phyloP scores from a whole-genome alignment of 2,888 invertebrate genomes.

The Leptopilina myrica region DNA sequence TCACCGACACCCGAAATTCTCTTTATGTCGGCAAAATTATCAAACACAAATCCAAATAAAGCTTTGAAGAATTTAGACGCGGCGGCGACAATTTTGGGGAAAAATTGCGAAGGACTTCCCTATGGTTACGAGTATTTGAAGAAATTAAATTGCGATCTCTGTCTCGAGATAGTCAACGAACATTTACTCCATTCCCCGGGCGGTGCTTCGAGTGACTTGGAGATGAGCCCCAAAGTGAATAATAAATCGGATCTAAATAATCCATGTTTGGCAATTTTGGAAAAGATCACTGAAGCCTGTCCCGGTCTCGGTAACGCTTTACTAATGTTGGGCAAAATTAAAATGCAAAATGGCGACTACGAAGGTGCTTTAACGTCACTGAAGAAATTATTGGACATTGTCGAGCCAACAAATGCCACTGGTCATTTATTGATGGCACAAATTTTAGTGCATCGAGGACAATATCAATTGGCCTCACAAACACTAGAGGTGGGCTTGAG shows the following conservation, averaged over 20 bases:
- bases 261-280: slow-evolving; percentile 82
- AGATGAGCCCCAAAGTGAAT: background rate
- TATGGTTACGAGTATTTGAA: slow-evolving; percentile 87
- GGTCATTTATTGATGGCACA: slow-evolving; percentile 92
- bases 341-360: slow-evolving; percentile 88
- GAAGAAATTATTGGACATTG: slow-evolving; percentile 84
- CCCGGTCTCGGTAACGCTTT: slow-evolving; percentile 86
- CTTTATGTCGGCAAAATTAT: slow-evolving; percentile 83
- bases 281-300: slow-evolving; percentile 86
- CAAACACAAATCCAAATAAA: slow-evolving; percentile 77
- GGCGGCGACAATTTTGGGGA: slow-evolving; percentile 80
- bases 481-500: slow-evolving; percentile 93
- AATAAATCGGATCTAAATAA: background rate
- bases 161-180: slow-evolving; percentile 87
- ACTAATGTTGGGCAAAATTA: slow-evolving; percentile 87
- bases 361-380: slow-evolving; percentile 84
- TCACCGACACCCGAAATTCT: slow-evolving; percentile 80
- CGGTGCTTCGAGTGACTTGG: slow-evolving; percentile 72
- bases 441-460: slow-evolving; percentile 85
- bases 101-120: slow-evolving; percentile 79
- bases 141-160: slow-evolving; percentile 90
- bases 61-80: slow-evolving; percentile 81
- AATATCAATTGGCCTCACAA: slow-evolving; percentile 88
- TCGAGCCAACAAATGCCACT: slow-evolving; percentile 89
- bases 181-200: slow-evolving; percentile 86